phyloP scores from a whole-genome alignment of 2,888 invertebrate genomes.

The Brachyptera risi region DNA sequence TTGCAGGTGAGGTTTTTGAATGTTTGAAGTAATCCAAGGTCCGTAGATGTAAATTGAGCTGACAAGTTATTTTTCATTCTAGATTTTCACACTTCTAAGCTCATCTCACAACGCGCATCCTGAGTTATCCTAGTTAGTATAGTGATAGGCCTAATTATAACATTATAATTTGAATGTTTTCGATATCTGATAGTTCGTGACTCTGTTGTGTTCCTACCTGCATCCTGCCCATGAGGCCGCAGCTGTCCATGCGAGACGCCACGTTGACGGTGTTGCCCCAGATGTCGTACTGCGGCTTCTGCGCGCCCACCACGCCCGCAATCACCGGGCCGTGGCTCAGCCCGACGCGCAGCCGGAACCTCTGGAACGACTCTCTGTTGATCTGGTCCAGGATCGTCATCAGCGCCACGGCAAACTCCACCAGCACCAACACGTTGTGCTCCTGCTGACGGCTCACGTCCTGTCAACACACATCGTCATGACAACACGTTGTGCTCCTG shows the following conservation, averaged over 20 bases:
- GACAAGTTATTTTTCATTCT: too few relatives aligned
- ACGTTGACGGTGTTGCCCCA: conserved; percentile 99
- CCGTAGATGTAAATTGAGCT: too few relatives aligned
- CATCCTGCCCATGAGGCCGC: conserved; percentile 81
- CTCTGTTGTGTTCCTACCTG: conserved; percentile 65
- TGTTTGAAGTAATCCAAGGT: too few relatives aligned
- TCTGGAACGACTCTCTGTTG: conserved; percentile 94
- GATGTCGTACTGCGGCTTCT: conserved; percentile 97
- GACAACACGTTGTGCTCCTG: too few relatives aligned
- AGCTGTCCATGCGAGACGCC: conserved; percentile 95
- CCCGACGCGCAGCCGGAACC: conserved; percentile 91
- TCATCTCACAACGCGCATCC: too few relatives aligned
- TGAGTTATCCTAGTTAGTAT: too few relatives aligned
- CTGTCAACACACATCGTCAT: conserved; percentile 46
- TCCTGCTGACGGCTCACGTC: conserved; percentile 74
- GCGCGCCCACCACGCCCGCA: conserved; percentile 94
- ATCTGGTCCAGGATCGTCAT: conserved; percentile 92
- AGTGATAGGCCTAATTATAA: too few relatives aligned
- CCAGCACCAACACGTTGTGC: conserved; percentile 81
- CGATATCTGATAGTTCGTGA: background rate
- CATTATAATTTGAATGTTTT: background rate
- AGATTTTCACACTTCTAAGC: too few relatives aligned
- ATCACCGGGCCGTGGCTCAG: conserved; percentile 88
- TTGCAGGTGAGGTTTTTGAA: too few relatives aligned
- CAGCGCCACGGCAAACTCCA: conserved; percentile 91